Evolutionary conservation across 1,140 invertebrate species (phyloP).

Genomic region (Frieseomelitta varia): DNA sequence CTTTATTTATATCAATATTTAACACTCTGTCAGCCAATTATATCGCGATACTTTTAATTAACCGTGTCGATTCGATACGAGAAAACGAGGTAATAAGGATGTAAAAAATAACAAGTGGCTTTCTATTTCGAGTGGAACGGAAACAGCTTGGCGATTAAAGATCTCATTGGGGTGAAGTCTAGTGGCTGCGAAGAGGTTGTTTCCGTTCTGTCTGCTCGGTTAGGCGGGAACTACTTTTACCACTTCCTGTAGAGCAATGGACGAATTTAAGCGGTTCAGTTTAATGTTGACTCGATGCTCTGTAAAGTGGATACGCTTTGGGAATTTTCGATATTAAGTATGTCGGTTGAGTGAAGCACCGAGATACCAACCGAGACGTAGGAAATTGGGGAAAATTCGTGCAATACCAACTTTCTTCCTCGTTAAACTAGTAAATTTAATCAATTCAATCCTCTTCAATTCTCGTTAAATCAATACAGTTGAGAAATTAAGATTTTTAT

Average conservation of each 20-base stretch:
- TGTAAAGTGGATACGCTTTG: background rate
- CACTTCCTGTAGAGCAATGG: too few species aligned
- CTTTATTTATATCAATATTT: too few species aligned
- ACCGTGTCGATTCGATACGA: background rate
- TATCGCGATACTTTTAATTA: background rate
- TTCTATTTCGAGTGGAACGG: background rate
- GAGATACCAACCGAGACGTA: too few species aligned
- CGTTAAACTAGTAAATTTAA: too few species aligned
- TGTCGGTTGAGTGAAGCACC: too few species aligned
- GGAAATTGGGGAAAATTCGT: too few species aligned
- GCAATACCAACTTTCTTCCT: too few species aligned
- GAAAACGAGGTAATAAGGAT: background rate
- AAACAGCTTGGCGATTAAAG: slow-evolving; percentile 10
- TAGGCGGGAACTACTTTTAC: too few species aligned
- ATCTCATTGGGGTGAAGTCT: background rate
- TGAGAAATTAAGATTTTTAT: too few species aligned
- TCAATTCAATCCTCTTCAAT: too few species aligned
- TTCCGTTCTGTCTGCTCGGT: slow-evolving; percentile 1
- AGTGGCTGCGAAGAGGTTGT: slow-evolving; percentile 1
- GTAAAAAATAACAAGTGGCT: slow-evolving; percentile 1
- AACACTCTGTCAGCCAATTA: too few species aligned
- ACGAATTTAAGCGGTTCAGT: background rate
- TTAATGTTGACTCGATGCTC: background rate
- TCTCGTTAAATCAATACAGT: too few species aligned
- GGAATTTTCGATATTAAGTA: background rate